Evolutionary conservation across 2,888 invertebrate genomes (phyloP).

Genomic region (Resseliella maxima): DNA sequence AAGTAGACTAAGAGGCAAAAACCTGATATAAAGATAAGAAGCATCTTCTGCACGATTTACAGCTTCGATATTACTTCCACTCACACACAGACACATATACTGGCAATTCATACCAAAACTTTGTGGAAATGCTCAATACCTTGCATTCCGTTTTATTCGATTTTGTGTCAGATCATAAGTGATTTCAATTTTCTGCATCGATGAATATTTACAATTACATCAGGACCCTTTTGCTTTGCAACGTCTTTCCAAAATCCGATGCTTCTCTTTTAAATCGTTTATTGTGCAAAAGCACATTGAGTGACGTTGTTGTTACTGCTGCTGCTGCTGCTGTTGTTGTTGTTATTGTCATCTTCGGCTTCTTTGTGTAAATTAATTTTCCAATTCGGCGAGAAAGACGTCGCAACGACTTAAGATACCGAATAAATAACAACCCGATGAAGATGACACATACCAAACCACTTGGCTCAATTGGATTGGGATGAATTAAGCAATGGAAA

Average conservation of each 20-base stretch:
- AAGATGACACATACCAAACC: constrained; percentile 55
- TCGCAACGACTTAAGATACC: constrained; percentile 43
- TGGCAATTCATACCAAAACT: neutral
- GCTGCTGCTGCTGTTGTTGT: too few species aligned
- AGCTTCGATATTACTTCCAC: neutral
- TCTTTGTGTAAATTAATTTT: constrained; percentile 48
- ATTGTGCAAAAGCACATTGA: neutral
- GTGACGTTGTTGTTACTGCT: neutral
- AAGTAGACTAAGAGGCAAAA: neutral
- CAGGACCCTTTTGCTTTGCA: constrained; percentile 23
- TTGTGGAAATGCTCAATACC: neutral
- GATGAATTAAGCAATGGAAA: constrained; percentile 13
- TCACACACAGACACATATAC: neutral
- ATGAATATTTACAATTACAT: constrained; percentile 56
- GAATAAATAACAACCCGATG: constrained; percentile 39
- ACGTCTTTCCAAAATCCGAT: neutral
- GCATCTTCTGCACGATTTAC: constrained; percentile 54
- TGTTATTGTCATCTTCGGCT: too few species aligned
- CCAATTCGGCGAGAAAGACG: constrained; percentile 48
- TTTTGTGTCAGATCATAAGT: constrained; percentile 56
- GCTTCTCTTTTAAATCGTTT: neutral
- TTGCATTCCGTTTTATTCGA: constrained; percentile 36
- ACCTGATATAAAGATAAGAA: constrained; percentile 47
- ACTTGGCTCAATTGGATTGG: constrained; percentile 44
- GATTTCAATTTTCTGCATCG: constrained; percentile 56